Base-by-base conservation (phyloP, 1,140 invertebrate genomes). In the Drosophila trapezifrons region DNA sequence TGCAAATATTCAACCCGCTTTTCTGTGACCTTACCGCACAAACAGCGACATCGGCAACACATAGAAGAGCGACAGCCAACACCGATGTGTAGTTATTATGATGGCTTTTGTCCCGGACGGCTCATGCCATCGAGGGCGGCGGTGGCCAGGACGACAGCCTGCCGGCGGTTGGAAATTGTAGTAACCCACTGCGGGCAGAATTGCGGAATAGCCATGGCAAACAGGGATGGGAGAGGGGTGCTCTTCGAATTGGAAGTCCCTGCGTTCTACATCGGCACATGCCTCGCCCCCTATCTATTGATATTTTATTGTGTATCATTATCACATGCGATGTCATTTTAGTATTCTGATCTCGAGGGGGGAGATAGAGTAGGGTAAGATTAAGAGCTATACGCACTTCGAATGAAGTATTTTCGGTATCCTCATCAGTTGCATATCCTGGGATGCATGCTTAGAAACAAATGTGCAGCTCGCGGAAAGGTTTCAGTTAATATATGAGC, bases 1-100 rank as follows among this genome's bases (percentile, higher is more conserved):
- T 87, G 76, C 83, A 87, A 72, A 70, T 82, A 78, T 86, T 87
- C 79, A 86, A 79, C 82, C 78, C 76, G 81, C 71, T 87, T 82
- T 87, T 58, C 67, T 72, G 55, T 58, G 65, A 66, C 76, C 72
- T 67, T 76, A 76, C 62, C 72, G 46, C 64, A 58, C 38, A 20
- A 46, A 43, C 74, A 70, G 42, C 47, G 18, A 32, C 27, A 56
- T 22, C 69, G 56, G 58, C 27, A 18, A 13, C 38, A 42, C 56
- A 73, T 38, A 57, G 35, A 73, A 40, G 47, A 45, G 49, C 55
- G 60, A 64, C 40, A 54, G 47, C 59, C 63, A 71, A 59, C 56
- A 70, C 47, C 54, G 72, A 69, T 77, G 57, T 80, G 66, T 77
- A 78, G 82, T 86, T 86, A 87, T 76, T 76, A 76, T 67, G 73